These are phyloP conservation scores for Alitta virens DNA, from an alignment of 2,888 invertebrate species.

Conservation along the genomic window DNA sequence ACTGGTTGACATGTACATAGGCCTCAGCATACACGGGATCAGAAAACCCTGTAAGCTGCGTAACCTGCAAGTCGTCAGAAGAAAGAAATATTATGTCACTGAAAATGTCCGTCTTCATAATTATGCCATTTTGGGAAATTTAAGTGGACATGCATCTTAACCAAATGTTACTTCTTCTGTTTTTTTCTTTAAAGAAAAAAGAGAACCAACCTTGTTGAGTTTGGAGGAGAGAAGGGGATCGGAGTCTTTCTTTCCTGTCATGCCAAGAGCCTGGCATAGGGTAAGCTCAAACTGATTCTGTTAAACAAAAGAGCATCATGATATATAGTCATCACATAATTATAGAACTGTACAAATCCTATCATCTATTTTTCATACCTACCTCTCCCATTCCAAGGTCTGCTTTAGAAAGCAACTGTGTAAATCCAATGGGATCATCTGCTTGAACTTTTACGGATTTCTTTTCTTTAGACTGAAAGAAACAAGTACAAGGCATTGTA, in stretches of 20 bases:
- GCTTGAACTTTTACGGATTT: constrained; percentile 70
- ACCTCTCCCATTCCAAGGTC: constrained; percentile 65
- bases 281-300: constrained; percentile 89
- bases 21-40: constrained; percentile 99
- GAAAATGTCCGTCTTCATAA: background rate
- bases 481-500: background rate
- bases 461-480: constrained; percentile 67
- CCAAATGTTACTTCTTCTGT: no score
- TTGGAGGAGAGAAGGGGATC: constrained; percentile 61
- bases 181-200: no score
- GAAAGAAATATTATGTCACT: background rate
- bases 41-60: constrained; percentile 96
- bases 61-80: constrained; percentile 66
- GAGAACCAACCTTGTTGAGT: constrained; percentile 62
- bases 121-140: background rate
- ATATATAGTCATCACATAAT: no score
- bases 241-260: constrained; percentile 57
- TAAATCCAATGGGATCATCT: constrained; percentile 81
- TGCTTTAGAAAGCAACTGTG: constrained; percentile 68
- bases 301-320: no score
- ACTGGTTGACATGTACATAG: constrained; percentile 87
- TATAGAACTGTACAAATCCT: no score
- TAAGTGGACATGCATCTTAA: background rate
- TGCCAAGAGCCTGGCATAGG: constrained; percentile 80
- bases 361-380: no score